Evolutionary conservation across 2,797 vertebrate species (phyloP).

Genomic region (Falco berigora): DNA sequence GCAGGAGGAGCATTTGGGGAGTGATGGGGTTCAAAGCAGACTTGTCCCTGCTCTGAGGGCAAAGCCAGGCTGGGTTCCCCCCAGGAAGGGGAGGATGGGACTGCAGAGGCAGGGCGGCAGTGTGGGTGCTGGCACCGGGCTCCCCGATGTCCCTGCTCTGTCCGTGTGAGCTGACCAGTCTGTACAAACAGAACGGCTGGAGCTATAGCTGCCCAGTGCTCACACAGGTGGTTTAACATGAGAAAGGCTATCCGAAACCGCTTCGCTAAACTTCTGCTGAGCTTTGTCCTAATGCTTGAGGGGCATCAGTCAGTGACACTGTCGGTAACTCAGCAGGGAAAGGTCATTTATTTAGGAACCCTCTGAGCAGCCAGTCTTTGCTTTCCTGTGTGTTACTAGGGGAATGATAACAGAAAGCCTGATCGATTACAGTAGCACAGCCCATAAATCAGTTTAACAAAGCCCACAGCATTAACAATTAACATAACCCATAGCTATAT

Average conservation of each 20-base stretch:
- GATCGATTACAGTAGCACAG: neutral
- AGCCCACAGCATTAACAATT: neutral
- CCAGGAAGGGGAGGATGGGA: neutral
- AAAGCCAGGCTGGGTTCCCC: neutral
- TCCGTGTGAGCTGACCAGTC: neutral
- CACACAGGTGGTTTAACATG: neutral
- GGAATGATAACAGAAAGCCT: neutral
- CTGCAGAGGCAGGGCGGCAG: neutral
- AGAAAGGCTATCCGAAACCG: neutral
- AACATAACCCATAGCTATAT: neutral
- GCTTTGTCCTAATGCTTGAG: neutral
- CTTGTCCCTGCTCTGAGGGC: neutral
- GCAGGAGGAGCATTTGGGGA: neutral
- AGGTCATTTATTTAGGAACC: neutral
- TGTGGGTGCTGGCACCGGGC: neutral
- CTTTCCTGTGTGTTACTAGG: neutral
- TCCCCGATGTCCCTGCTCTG: neutral
- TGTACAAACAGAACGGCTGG: accelerated
- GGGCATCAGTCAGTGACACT: neutral
- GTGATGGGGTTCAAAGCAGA: neutral
- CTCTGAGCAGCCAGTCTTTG: neutral
- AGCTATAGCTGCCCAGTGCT: neutral
- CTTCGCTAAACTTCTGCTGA: neutral
- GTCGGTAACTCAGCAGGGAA: neutral
- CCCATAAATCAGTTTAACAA: neutral